Conservation (phyloP, 2,113 vertebrate genomes). For the Pteropus alecto region DNA sequence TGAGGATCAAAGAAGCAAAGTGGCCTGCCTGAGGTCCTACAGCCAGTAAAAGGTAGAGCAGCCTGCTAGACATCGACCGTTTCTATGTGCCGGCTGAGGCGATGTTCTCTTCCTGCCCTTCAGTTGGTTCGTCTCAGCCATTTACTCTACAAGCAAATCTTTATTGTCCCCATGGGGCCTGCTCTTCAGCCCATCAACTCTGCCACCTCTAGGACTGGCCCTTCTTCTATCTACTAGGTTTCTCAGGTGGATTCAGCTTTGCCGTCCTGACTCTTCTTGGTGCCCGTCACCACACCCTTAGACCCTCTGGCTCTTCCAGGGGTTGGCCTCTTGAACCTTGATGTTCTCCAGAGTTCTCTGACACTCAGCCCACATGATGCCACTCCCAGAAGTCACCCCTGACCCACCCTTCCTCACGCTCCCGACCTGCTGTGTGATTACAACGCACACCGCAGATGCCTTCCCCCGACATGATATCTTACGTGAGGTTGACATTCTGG, state of each 20-base stretch:
- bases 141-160: background rate
- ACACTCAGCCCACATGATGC: background rate
- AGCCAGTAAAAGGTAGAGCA: background rate
- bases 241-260: background rate
- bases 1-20: background rate
- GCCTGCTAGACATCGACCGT: background rate
- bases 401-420: background rate
- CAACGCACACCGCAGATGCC: background rate
- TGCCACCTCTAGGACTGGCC: background rate
- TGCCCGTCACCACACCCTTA: background rate
- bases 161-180: background rate
- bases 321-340: too few relatives aligned
- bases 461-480: background rate
- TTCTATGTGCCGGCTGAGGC: background rate
- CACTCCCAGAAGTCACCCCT: background rate
- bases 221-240: too few relatives aligned
- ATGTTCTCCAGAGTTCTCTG: background rate
- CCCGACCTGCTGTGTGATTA: background rate
- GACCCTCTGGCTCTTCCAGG: background rate
- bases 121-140: background rate
- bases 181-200: background rate
- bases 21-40: background rate
- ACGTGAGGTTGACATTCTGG: background rate
- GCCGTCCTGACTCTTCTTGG: background rate
- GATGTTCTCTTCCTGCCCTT: background rate